Conservation (phyloP, 2,113 vertebrate genomes). For the rat (Rattus norvegicus) region DNA sequence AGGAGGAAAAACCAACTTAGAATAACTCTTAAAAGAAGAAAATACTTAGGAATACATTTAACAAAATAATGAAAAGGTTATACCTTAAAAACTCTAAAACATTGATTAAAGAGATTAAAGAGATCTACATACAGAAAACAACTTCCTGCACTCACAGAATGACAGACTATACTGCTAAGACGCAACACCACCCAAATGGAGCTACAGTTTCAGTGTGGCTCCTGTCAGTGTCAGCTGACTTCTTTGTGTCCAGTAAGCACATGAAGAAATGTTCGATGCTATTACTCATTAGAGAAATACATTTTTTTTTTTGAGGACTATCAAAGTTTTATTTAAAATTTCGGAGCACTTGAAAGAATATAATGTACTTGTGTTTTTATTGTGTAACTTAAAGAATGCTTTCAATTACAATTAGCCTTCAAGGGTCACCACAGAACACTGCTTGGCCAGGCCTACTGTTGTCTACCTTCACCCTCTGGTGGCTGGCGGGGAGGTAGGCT, state of each 20-base stretch:
- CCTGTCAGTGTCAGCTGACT: background rate
- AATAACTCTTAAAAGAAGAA: conserved; percentile 18
- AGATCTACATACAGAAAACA: background rate
- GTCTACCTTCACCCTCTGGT: conserved; percentile 1
- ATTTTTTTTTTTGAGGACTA: too few species aligned
- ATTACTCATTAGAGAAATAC: background rate
- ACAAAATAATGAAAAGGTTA: background rate
- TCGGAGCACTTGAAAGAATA: too few species aligned
- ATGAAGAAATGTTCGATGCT: background rate
- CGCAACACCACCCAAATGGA: background rate
- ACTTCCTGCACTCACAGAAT: background rate
- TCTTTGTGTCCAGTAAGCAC: background rate
- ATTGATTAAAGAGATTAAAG: conserved; percentile 42
- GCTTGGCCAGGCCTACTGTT: conserved; percentile 60
- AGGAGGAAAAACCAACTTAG: background rate
- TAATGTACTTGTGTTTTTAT: too few species aligned
- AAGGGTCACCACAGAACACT: conserved; percentile 62
- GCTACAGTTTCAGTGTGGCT: background rate
- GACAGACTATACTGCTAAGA: conserved; percentile 17
- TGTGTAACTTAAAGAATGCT: too few species aligned
- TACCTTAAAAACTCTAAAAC: background rate
- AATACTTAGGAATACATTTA: conserved; percentile 37
- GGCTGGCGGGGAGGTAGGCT: conserved; percentile 58
- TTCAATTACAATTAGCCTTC: too few species aligned
- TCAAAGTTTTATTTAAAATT: too few species aligned